Evolutionary conservation across 2,888 invertebrate genomes (phyloP), one percentile per base, ranked within the genome.

Genomic region (Panorpa germanica): DNA sequence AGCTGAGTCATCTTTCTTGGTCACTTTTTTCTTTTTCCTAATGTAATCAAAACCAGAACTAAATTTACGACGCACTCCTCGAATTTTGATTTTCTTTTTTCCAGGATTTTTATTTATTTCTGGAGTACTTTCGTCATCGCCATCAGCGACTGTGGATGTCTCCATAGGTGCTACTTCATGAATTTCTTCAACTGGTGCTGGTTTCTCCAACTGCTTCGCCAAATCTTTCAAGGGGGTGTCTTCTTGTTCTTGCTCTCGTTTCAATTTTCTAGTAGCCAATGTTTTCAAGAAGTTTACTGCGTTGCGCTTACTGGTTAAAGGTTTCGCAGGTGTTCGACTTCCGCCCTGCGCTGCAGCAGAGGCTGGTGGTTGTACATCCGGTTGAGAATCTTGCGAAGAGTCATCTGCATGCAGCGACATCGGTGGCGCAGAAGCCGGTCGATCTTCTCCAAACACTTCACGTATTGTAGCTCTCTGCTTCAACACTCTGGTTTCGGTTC

Each of bases 401-500:
- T 46, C 50, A 18, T 62, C 59, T 3, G 63, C 58, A 40, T 59
- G 57, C 42, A 65, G 69, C 2, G 70, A 64, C 36, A 64, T 61
- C 0, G 82, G 81, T 1, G 82, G 81, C 0, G 82, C 81, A 0
- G 81, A 81, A 0, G 81, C 80, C 1, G 83, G 80, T 23, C 81
- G 59, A 43, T 82, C 81, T 35, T 65, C 64, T 2, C 81, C 81
- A 48, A 83, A 82, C 3, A 82, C 78, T 53, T 82, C 80, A 40
- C 77, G 70, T 24, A 81, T 80, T 3, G 77, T 75, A 23, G 77
- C 77, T 42, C 74, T 61, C 44, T 74, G 73, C 48, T 78, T 76
- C 39, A 67, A 49, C 11, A 72, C 63, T 42, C 75, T 61, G 26
- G 74, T 76, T 47, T 80, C 77, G 18, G 72, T 76, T 42, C 80